These are phyloP conservation scores for Drosophila tropicalis DNA, from an alignment of 1,140 invertebrate genomes.

Conservation along the genomic window DNA sequence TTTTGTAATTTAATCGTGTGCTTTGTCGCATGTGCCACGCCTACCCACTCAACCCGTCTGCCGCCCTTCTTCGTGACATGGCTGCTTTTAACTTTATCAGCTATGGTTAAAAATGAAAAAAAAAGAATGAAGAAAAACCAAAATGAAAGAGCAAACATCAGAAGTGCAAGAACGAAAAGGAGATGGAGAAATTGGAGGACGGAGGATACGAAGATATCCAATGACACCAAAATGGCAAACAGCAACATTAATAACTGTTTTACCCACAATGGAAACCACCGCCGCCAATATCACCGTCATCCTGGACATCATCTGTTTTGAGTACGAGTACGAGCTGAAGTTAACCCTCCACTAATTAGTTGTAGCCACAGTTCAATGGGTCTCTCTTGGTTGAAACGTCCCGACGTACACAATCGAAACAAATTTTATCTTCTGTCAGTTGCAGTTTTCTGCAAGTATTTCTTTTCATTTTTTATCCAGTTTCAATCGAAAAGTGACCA, in stretches of 20 bases:
- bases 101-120: conserved; percentile 31
- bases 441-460: neutral
- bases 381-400: neutral
- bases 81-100: conserved; percentile 76
- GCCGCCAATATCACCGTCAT: neutral
- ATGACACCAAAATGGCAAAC: conserved; percentile 43
- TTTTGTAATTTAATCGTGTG: conserved; percentile 80
- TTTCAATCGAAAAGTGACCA: too few species aligned
- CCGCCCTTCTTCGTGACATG: conserved; percentile 17
- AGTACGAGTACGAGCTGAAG: conserved; percentile 9
- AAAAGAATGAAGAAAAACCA: neutral
- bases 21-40: conserved; percentile 63
- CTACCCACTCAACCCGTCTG: conserved; percentile 38
- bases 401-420: neutral
- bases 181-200: conserved; percentile 28
- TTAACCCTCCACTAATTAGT: conserved; percentile 47
- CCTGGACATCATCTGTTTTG: conserved; percentile 1
- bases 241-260: conserved; percentile 26
- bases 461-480: too few species aligned
- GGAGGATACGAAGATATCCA: conserved; percentile 23
- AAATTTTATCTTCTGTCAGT: conserved; percentile 3
- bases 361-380: conserved; percentile 36
- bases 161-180: conserved; percentile 24
- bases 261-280: conserved; percentile 20
- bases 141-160: conserved; percentile 27